Evolutionary conservation across 2,797 vertebrate genomes (phyloP).

Genomic region (Vespertilio murinus): DNA sequence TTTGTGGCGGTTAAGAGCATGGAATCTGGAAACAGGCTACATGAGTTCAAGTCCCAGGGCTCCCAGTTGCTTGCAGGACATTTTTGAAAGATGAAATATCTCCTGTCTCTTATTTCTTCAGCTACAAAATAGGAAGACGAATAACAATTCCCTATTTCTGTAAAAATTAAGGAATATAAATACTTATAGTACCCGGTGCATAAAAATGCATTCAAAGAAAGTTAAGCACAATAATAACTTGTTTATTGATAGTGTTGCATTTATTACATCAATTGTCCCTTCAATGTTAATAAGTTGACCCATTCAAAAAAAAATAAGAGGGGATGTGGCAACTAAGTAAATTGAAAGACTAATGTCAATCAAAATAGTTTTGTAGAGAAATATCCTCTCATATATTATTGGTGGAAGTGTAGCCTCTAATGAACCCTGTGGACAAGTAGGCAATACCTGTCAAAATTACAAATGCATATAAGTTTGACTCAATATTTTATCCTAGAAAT

Average conservation of each 20-base stretch:
- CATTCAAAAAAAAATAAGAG: background rate
- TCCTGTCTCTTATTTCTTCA: constrained; percentile 30
- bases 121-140: background rate
- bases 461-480: background rate
- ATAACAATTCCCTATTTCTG: background rate
- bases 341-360: background rate
- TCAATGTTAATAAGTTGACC: background rate
- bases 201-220: background rate
- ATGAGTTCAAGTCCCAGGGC: background rate
- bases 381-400: background rate
- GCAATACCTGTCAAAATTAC: background rate
- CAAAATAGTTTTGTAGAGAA: background rate
- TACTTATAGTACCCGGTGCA: background rate
- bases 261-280: background rate
- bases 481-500: background rate
- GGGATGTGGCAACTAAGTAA: background rate
- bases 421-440: background rate
- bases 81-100: background rate
- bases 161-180: background rate
- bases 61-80: background rate
- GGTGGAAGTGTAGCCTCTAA: background rate
- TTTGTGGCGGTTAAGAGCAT: background rate
- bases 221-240: background rate
- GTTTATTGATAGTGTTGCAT: background rate
- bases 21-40: background rate